These are phyloP conservation scores for Malacosoma neustria DNA, from an alignment of 2,888 invertebrate genomes.

Conservation along the genomic window DNA sequence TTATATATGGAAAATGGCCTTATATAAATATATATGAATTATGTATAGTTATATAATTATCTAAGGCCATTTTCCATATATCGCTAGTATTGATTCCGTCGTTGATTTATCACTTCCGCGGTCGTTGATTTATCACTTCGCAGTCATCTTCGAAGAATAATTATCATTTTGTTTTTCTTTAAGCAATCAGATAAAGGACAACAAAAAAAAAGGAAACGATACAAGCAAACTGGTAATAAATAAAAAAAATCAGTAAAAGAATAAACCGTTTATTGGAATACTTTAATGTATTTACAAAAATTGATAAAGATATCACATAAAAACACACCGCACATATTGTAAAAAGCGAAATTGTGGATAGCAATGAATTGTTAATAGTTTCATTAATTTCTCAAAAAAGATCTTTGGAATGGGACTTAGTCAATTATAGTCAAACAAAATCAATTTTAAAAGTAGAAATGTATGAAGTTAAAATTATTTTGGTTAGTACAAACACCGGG, in stretches of 20 bases:
- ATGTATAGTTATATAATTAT: no score
- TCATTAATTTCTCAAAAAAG: conserved; percentile 2
- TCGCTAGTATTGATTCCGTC: no score
- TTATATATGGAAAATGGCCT: no score
- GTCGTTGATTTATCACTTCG: no score
- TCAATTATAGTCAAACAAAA: not conserved
- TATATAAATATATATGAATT: no score
- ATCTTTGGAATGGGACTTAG: conserved; percentile 18
- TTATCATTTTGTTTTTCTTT: no score
- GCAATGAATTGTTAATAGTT: no score
- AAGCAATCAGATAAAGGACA: no score
- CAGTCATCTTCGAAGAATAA: no score
- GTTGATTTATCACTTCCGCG: no score
- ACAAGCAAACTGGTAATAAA: conserved; percentile 6
- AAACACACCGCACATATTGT: conserved; percentile 59
- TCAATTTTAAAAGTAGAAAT: not conserved
- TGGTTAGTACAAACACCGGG: not conserved
- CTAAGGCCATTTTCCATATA: no score
- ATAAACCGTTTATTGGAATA: conserved; percentile 69
- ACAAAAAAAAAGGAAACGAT: not conserved
- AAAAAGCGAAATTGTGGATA: conserved; percentile 45
- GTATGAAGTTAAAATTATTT: not conserved
- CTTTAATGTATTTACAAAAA: conserved; percentile 61
- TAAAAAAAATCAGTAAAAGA: conserved; percentile 50
- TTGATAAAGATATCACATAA: conserved; percentile 66